Conservation (phyloP, 2,888 invertebrate species). For the Anorthoa munda region DNA sequence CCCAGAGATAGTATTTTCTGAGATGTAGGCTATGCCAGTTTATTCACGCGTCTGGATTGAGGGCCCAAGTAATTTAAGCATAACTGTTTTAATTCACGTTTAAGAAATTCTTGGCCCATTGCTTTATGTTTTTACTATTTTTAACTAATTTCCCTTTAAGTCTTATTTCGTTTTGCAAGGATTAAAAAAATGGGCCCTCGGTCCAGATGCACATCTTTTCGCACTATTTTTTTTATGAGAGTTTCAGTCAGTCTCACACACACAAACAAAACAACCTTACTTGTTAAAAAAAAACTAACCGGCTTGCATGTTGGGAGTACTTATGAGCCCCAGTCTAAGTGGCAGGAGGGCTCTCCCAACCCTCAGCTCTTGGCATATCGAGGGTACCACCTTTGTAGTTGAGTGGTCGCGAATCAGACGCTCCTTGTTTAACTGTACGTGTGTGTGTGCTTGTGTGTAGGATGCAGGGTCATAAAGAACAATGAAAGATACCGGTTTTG, state of each 20-base stretch:
- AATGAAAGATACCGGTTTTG: conserved; percentile 39
- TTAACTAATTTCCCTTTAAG: too few species aligned
- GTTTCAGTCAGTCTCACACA: not conserved
- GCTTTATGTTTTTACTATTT: too few species aligned
- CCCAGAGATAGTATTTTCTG: too few species aligned
- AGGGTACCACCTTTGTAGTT: conserved; percentile 64
- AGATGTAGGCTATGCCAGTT: too few species aligned
- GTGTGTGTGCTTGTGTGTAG: conserved; percentile 4
- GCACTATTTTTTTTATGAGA: too few species aligned
- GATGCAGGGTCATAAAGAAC: conserved; percentile 30
- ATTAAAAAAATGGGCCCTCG: too few species aligned
- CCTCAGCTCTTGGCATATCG: conserved; percentile 64
- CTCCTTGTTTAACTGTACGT: conserved; percentile 51
- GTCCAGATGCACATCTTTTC: too few species aligned
- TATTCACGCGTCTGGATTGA: too few species aligned
- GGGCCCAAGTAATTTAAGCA: too few species aligned
- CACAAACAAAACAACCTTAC: conserved; percentile 27
- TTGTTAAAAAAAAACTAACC: conserved; percentile 62
- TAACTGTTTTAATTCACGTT: too few species aligned
- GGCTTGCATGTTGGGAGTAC: conserved; percentile 38
- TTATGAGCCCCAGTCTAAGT: conserved; percentile 71
- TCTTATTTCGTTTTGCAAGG: too few species aligned
- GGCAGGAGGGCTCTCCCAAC: conserved; percentile 70
- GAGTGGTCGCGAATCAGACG: conserved; percentile 64
- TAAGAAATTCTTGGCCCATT: too few species aligned